Conservation (phyloP, 1,140 invertebrate genomes). For the Vanessa atalanta region DNA sequence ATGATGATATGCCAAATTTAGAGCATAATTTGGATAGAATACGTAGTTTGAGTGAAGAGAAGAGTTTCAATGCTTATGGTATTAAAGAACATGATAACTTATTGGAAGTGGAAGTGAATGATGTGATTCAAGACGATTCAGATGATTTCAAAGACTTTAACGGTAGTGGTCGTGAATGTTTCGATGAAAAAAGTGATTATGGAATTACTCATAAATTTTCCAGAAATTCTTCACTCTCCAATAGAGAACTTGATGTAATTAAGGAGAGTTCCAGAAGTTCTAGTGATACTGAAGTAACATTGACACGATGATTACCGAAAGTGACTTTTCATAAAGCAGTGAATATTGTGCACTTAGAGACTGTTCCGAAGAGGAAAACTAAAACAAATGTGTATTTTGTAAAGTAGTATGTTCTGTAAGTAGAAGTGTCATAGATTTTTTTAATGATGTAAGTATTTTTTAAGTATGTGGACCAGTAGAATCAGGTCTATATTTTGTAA, state of each 20-base stretch:
- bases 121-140: constrained; percentile 61
- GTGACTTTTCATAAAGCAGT: constrained; percentile 69
- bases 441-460: constrained; percentile 27
- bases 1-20: constrained; percentile 69
- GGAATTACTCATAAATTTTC: constrained; percentile 71
- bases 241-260: constrained; percentile 78
- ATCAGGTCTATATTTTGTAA: constrained; percentile 61
- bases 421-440: constrained; percentile 46
- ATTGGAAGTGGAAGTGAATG: constrained; percentile 74
- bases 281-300: constrained; percentile 79
- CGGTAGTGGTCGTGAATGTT: constrained; percentile 58
- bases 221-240: constrained; percentile 72
- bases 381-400: constrained; percentile 38
- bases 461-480: constrained; percentile 66
- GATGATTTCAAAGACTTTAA: constrained; percentile 69
- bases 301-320: constrained; percentile 77
- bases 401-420: constrained; percentile 39
- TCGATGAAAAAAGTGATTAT: constrained; percentile 74
- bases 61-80: constrained; percentile 59
- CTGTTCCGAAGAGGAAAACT: constrained; percentile 49
- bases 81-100: constrained; percentile 69
- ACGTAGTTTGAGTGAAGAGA: constrained; percentile 71
- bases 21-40: constrained; percentile 78
- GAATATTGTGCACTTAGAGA: constrained; percentile 65
- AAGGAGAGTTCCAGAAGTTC: constrained; percentile 80